Evolutionary conservation across 1,140 invertebrate genomes (phyloP), one percentile per base, ranked within the genome.

Genomic region (Fragariocoptes setiger): DNA sequence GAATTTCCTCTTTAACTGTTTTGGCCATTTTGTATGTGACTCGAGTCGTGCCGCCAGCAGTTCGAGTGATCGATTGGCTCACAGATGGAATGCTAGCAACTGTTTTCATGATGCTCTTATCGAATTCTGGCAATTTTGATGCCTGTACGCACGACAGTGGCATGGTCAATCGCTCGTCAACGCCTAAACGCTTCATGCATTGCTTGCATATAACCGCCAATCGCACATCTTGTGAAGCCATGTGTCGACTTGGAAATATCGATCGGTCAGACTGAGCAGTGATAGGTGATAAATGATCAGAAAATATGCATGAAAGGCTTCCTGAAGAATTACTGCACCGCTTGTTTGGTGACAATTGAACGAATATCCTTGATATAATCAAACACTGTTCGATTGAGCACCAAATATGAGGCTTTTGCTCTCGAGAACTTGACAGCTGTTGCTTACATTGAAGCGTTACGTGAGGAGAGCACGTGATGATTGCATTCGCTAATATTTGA

Each of bases 1-100:
- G 14, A 18, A 41, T 42, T 41, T 14, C 35, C 37, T 40, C 40
- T 42, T 40, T 40, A 31, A 31, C 25, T 8, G 25, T 31, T n/a
- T 31, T 31, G n/a, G 25, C 25, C 8, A 31, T 31, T n/a, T 31
- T 31, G 25, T 31, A 31, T 8, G 25, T 31, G 25, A 31, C n/a
- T 31, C n/a, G 8, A 8, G 25, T 31, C 8, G 25, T 31, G 25
- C 25, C 25, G 25, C n/a, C 8, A 31, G 8, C 8, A 31, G 8
- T 31, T n/a, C n/a, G n/a, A n/a, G 8, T n/a, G 25, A 8, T 8
- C 8, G 8, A 8, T 31, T 8, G 25, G 8, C 25, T n/a, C 8
- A 31, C n/a, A 31, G 25, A 31, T 31, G 8, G 8, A 8, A n/a
- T 8, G 25, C n/a, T 8, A 8, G 8, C 8, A n/a, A 31, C n/a